Percentiles rank a stretch among this genome's conserved stretches.
These are phyloP conservation scores for Amphipyra berbera DNA, from an alignment of 2,888 invertebrate genomes.

Conservation along the genomic window DNA sequence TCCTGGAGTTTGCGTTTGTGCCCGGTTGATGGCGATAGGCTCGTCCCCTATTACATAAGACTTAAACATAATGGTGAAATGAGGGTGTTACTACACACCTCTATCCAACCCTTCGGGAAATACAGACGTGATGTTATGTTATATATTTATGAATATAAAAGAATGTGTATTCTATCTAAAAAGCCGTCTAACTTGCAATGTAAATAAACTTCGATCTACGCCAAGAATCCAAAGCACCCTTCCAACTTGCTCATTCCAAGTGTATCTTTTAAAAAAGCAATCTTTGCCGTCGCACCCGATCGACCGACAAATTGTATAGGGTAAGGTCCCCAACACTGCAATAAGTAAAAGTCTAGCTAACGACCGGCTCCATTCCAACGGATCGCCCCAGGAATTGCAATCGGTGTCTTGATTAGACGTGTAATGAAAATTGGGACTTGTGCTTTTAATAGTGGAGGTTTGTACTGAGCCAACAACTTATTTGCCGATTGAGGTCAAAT, in stretches of 20 bases:
- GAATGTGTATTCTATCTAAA: no score
- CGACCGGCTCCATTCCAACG: constrained; percentile 44
- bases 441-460: constrained; percentile 1
- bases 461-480: background rate
- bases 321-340: constrained; percentile 41
- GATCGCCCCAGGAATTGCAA: constrained; percentile 60
- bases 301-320: constrained; percentile 58
- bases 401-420: constrained; percentile 57
- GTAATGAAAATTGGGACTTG: constrained; percentile 53
- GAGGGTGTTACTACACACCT: no score
- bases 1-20: no score
- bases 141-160: no score
- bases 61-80: no score
- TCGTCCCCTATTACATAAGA: no score
- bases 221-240: constrained; percentile 30
- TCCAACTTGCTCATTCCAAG: constrained; percentile 21
- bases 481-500: background rate
- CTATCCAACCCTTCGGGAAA: no score
- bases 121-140: no score
- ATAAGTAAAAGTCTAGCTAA: constrained; percentile 62
- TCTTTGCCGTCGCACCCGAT: constrained; percentile 46
- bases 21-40: no score
- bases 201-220: constrained; percentile 25
- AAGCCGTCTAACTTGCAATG: background rate
- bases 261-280: constrained; percentile 54